Percentiles rank a stretch among this genome's conserved stretches.
Conservation (phyloP, 2,888 invertebrate genomes). For the Aspidiotus destructor region DNA sequence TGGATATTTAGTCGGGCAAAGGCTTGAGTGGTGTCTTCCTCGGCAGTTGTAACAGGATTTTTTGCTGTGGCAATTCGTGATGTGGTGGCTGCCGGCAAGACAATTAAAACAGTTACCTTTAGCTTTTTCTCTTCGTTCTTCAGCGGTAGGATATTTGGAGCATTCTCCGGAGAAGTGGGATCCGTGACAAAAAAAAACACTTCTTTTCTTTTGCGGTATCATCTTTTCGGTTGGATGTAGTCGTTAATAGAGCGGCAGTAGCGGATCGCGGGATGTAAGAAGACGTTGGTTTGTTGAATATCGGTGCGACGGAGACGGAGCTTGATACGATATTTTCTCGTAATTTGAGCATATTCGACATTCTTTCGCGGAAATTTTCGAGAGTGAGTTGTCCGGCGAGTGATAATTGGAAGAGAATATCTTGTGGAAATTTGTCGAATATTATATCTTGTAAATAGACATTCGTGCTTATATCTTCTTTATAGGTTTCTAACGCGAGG, state of each 20-base stretch:
- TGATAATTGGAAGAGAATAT: background rate
- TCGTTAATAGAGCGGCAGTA: background rate
- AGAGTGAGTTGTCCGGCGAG: conserved; percentile 1
- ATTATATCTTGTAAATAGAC: background rate
- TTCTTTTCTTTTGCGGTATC: background rate
- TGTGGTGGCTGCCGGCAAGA: background rate
- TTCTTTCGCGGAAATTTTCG: background rate
- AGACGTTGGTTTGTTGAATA: background rate
- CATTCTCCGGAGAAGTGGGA: background rate
- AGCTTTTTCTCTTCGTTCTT: background rate
- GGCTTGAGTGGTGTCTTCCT: background rate
- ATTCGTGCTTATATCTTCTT: background rate
- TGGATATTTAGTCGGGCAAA: background rate
- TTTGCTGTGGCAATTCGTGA: background rate
- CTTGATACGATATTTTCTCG: background rate
- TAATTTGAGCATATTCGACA: background rate
- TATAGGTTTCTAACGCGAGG: background rate
- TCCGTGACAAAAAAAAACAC: background rate
- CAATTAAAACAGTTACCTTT: background rate
- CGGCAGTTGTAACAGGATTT: background rate
- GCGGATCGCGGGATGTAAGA: background rate
- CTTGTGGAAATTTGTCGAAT: background rate
- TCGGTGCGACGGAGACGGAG: background rate
- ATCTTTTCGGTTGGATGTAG: background rate
- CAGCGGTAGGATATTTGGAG: background rate